phyloP scores from a whole-genome alignment of 2,888 invertebrate species.

The Folsomia manolachei region DNA sequence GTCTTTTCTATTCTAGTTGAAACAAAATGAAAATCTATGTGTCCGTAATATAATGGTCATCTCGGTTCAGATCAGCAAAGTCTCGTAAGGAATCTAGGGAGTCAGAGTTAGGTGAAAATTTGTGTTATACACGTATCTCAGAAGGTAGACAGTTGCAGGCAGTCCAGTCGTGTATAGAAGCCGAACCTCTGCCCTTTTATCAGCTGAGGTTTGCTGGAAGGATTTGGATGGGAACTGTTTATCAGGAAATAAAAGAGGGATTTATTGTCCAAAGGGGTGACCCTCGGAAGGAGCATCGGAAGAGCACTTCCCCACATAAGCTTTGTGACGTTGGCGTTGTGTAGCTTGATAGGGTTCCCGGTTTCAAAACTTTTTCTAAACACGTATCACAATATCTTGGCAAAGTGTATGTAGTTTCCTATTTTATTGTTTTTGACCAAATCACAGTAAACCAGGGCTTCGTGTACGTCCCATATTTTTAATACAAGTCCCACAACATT shows the following conservation, averaged over 20 bases:
- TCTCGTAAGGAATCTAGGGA: neutral
- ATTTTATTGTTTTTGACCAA: no score
- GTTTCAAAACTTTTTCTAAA: no score
- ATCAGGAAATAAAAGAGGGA: slow-evolving; percentile 19
- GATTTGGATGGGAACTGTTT: slow-evolving; percentile 9
- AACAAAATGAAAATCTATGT: no score
- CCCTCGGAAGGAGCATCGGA: slow-evolving; percentile 2
- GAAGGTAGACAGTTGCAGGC: neutral
- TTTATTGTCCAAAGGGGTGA: slow-evolving; percentile 7
- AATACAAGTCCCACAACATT: no score
- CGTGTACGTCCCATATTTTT: no score
- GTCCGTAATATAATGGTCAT: neutral
- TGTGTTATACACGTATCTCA: neutral
- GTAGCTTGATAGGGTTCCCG: no score
- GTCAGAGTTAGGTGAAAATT: neutral
- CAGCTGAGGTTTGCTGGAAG: neutral
- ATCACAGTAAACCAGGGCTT: no score
- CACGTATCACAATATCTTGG: no score
- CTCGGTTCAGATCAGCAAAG: neutral
- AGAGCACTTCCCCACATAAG: neutral
- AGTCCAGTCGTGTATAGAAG: neutral
- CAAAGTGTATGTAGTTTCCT: no score
- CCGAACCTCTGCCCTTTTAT: neutral
- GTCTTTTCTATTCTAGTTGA: neutral
- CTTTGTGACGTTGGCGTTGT: no score